These are phyloP conservation scores for Synanthedon vespiformis DNA, from an alignment of 2,888 invertebrate species.

Conservation along the genomic window DNA sequence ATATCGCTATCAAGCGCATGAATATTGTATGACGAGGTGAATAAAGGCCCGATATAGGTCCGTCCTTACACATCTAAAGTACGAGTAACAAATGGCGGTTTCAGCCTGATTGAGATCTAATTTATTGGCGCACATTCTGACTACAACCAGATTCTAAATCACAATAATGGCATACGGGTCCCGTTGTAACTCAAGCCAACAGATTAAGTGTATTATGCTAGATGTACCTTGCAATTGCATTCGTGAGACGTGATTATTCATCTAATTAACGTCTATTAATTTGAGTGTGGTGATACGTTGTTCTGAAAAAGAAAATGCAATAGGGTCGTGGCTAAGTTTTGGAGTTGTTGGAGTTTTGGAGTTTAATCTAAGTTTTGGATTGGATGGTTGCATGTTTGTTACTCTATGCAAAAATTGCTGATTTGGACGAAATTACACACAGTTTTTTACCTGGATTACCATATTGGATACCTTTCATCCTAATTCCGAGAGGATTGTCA, in stretches of 20 bases:
- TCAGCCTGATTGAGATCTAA: conserved; percentile 63
- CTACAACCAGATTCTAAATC: conserved; percentile 54
- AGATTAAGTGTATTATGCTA: conserved; percentile 27
- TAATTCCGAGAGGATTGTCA: no score
- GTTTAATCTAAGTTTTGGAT: no score
- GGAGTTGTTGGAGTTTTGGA: no score
- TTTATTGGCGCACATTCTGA: conserved; percentile 60
- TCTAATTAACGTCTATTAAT: not conserved
- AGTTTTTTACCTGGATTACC: no score
- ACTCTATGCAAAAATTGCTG: no score
- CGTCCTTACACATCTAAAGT: conserved; percentile 11
- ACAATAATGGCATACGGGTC: conserved; percentile 54
- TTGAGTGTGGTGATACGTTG: not conserved
- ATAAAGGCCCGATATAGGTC: conserved; percentile 6
- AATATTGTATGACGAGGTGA: conserved; percentile 7
- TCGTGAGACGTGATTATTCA: not conserved
- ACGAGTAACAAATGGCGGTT: conserved; percentile 53
- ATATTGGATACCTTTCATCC: no score
- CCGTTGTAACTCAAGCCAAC: conserved; percentile 31
- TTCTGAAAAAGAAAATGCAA: no score
- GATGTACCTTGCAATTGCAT: not conserved
- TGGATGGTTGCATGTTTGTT: no score
- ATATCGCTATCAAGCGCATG: conserved; percentile 8
- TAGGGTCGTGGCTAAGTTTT: no score
- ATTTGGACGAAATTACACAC: no score